A percentile compares a stretch with the other conserved stretches of the same genome.
phyloP scores from a whole-genome alignment of 2,797 vertebrate genomes.

The Cheirogaleus major region DNA sequence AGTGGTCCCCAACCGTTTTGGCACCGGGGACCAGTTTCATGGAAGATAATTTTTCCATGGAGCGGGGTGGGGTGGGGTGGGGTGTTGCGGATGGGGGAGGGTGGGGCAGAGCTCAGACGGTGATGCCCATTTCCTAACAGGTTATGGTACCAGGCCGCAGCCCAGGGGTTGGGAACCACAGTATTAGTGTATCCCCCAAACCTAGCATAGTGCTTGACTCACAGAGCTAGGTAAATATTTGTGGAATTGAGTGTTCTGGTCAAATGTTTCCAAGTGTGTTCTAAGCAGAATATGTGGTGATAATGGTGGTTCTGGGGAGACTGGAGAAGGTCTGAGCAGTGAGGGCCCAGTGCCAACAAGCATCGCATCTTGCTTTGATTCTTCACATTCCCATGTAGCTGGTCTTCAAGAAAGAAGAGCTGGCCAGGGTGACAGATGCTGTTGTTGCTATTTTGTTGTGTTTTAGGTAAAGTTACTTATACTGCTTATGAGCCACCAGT shows the following conservation, averaged over 20 bases:
- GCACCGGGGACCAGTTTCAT: too few species aligned
- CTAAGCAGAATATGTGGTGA: background rate
- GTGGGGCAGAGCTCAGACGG: too few species aligned
- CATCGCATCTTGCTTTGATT: background rate
- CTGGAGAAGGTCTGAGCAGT: background rate
- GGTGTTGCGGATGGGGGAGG: too few species aligned
- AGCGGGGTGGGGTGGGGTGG: too few species aligned
- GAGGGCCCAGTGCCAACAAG: background rate
- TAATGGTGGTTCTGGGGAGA: background rate
- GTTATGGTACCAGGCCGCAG: too few species aligned
- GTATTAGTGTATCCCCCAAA: background rate
- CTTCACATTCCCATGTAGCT: background rate
- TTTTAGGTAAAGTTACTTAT: background rate
- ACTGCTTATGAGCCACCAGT: background rate
- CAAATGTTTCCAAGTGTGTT: slow-evolving; percentile 8
- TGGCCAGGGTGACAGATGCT: background rate
- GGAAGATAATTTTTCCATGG: too few species aligned
- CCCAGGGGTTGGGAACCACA: too few species aligned
- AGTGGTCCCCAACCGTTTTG: too few species aligned
- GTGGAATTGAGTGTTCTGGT: background rate
- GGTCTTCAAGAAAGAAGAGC: background rate
- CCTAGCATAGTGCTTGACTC: background rate
- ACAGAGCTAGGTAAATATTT: background rate
- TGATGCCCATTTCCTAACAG: too few species aligned
- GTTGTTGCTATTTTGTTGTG: background rate